Conservation (phyloP, 2,113 vertebrate genomes). For the Zosterops japonicus region DNA sequence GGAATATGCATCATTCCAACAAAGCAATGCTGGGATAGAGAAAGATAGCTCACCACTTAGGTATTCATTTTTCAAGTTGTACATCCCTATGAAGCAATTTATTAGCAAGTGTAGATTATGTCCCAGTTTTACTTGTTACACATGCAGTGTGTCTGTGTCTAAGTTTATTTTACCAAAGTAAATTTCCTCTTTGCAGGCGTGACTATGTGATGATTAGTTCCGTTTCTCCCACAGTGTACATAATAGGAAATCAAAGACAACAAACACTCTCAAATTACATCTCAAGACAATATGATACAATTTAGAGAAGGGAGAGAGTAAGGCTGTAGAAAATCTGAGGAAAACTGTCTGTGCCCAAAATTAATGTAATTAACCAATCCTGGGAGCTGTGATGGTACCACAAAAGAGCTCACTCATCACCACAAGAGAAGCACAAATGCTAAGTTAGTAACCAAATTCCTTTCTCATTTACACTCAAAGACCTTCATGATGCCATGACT, state of each 20-base stretch:
- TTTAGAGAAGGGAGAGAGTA: not conserved
- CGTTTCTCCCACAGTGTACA: not conserved
- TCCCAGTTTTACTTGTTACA: not conserved
- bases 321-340: not conserved
- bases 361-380: not conserved
- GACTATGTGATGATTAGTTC: not conserved
- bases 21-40: not conserved
- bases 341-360: not conserved
- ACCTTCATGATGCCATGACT: not conserved
- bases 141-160: accelerated
- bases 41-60: not conserved
- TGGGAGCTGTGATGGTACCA: not conserved
- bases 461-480: not conserved
- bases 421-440: not conserved
- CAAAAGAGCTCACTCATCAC: not conserved
- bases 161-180: not conserved
- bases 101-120: not conserved
- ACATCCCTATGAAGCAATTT: not conserved
- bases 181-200: not conserved
- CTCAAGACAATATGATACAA: not conserved
- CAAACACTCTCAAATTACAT: not conserved
- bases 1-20: not conserved
- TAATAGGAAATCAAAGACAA: not conserved
- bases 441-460: not conserved
- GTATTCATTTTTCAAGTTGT: not conserved